phyloP scores from a whole-genome alignment of 2,113 vertebrate species.

The Paracanthobrama guichenoti region DNA sequence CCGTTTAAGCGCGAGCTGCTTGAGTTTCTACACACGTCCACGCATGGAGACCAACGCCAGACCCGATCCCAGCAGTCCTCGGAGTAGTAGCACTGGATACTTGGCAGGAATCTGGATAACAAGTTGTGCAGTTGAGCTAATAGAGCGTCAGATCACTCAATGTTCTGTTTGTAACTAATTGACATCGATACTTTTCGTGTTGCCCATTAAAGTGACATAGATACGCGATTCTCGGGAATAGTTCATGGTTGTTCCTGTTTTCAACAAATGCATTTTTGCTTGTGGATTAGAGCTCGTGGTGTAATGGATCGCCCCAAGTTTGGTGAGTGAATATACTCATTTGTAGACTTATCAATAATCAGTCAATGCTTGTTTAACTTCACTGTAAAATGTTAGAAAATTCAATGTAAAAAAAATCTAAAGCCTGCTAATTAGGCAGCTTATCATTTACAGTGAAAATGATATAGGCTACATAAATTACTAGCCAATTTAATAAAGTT shows the following conservation, averaged over 20 bases:
- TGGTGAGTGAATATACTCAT: conserved; percentile 10
- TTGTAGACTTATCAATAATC: neutral
- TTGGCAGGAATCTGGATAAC: conserved; percentile 37
- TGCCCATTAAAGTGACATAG: neutral
- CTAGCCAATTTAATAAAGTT: neutral
- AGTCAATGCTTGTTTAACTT: neutral
- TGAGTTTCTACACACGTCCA: conserved; percentile 70
- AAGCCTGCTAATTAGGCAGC: neutral
- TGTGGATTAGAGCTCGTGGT: conserved; percentile 32
- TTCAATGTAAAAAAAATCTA: neutral
- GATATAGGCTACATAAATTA: too few species aligned
- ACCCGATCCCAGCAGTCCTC: neutral
- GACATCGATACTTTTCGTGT: neutral
- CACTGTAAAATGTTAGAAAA: neutral
- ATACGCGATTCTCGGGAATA: neutral
- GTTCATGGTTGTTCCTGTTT: neutral
- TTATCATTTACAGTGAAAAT: too few species aligned
- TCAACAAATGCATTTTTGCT: neutral
- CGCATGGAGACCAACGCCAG: neutral
- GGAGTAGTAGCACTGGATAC: conserved; percentile 54
- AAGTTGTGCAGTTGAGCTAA: conserved; percentile 38
- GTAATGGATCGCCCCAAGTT: neutral
- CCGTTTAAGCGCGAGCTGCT: conserved; percentile 62
- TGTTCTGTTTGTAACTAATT: neutral
- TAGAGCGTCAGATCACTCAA: neutral